A percentile compares a stretch with the other conserved stretches of the same genome.
Evolutionary conservation across 1,140 invertebrate genomes (phyloP).

Genomic region (Pissodes strobi): DNA sequence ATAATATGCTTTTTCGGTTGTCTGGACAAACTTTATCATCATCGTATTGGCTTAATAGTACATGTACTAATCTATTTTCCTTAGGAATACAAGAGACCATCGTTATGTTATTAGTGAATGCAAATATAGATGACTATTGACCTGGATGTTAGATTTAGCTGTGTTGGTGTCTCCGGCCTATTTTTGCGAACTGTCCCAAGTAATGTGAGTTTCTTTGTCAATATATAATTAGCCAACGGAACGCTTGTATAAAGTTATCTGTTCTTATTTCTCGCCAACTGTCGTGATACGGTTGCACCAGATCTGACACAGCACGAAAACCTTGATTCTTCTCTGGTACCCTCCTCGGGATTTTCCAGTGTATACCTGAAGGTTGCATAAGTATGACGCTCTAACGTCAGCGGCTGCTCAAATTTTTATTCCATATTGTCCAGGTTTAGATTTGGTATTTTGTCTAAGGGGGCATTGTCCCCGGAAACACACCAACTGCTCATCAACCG

Average conservation of each 20-base stretch:
- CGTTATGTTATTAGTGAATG: conserved; percentile 40
- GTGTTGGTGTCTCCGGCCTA: conserved; percentile 20
- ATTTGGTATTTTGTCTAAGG: conserved; percentile 26
- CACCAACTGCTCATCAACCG: conserved; percentile 33
- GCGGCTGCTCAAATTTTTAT: conserved; percentile 33
- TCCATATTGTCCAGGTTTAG: conserved; percentile 29
- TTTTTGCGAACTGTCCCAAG: conserved; percentile 48
- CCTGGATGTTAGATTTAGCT: conserved; percentile 1
- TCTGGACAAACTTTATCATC: conserved; percentile 2
- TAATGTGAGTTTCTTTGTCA: conserved; percentile 38
- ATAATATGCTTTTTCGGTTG: conserved; percentile 9
- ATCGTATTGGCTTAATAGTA: conserved; percentile 41
- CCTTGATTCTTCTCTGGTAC: conserved; percentile 20
- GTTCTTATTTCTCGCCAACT: conserved; percentile 22
- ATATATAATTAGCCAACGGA: conserved; percentile 38
- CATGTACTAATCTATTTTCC: conserved; percentile 39
- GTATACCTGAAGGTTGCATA: conserved; percentile 31
- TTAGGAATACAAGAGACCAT: conserved; percentile 45
- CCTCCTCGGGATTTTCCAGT: conserved; percentile 35
- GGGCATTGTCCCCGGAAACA: conserved; percentile 31
- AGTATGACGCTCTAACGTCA: conserved; percentile 34
- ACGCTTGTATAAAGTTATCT: conserved; percentile 27
- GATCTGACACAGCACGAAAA: no score
- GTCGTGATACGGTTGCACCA: conserved; percentile 16
- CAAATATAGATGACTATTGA: conserved; percentile 40